Conservation (phyloP, 2,888 invertebrate genomes). For the Subacronicta megacephala region DNA sequence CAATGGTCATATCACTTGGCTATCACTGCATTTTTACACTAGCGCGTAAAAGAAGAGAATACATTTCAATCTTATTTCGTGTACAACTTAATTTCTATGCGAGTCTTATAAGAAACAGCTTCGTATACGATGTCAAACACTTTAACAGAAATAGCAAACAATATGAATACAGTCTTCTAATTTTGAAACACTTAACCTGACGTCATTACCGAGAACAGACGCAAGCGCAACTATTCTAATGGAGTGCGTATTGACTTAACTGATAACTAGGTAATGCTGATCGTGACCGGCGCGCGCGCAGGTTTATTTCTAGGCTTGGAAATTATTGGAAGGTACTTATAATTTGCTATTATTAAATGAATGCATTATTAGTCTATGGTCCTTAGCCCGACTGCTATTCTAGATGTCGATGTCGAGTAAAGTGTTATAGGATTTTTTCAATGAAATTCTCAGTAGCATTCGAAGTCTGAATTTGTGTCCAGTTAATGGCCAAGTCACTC, state of each 20-base stretch:
- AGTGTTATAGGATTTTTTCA: too few relatives aligned
- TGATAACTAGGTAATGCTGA: slow-evolving; percentile 32
- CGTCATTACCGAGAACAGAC: slow-evolving; percentile 26
- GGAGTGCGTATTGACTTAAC: slow-evolving; percentile 27
- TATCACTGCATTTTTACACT: too few relatives aligned
- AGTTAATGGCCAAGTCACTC: slow-evolving; percentile 12
- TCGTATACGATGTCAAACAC: neutral
- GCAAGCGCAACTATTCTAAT: slow-evolving; percentile 20
- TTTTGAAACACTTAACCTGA: slow-evolving; percentile 23
- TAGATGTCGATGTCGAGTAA: too few relatives aligned
- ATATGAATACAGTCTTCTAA: slow-evolving; percentile 6
- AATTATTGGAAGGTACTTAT: neutral
- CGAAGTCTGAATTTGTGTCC: too few relatives aligned
- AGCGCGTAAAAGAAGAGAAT: too few relatives aligned
- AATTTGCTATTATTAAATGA: too few relatives aligned
- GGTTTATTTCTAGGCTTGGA: slow-evolving; percentile 30
- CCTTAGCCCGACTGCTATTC: too few relatives aligned
- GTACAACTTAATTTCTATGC: neutral
- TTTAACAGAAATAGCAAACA: slow-evolving; percentile 8
- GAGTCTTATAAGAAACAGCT: neutral
- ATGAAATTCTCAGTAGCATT: too few relatives aligned
- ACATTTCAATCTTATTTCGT: too few relatives aligned
- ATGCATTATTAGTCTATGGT: too few relatives aligned
- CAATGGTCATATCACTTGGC: too few relatives aligned
- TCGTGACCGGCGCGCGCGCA: slow-evolving; percentile 39